These are phyloP conservation scores for Clarias batrachus DNA, from an alignment of 2,113 vertebrate genomes.

Conservation along the genomic window DNA sequence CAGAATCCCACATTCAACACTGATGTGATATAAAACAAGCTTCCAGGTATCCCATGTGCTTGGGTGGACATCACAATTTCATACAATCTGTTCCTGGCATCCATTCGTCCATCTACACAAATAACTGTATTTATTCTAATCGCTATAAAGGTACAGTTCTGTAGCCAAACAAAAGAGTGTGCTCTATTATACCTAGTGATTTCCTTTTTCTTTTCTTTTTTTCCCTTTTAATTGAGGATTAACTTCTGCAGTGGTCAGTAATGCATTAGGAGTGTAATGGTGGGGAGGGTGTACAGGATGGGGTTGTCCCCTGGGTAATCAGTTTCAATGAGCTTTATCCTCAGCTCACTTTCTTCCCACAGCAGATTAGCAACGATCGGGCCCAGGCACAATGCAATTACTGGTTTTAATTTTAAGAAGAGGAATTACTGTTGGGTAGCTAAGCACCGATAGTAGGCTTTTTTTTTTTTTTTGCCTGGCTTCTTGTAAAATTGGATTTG, in stretches of 20 bases:
- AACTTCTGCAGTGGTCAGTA: conserved; percentile 43
- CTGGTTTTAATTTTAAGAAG: conserved; percentile 35
- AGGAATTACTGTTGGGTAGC: conserved; percentile 22
- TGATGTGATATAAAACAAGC: not conserved
- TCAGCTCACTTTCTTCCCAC: conserved; percentile 24
- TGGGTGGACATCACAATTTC: not conserved
- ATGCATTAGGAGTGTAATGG: conserved; percentile 8
- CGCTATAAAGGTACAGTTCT: not conserved
- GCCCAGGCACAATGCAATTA: conserved; percentile 45
- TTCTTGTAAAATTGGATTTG: conserved; percentile 35
- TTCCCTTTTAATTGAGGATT: not conserved
- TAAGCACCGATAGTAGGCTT: not conserved
- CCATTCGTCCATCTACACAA: not conserved
- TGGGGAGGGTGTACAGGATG: not conserved
- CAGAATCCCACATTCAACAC: not conserved
- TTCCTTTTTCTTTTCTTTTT: not conserved
- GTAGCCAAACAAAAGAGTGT: not conserved
- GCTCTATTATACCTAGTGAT: not conserved
- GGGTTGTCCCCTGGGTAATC: conserved; percentile 40
- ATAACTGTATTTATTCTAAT: not conserved
- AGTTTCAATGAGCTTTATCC: conserved; percentile 49
- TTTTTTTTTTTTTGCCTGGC: conserved; percentile 15
- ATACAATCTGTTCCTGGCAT: not conserved
- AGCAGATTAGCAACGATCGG: conserved; percentile 49
- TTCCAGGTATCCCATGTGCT: not conserved